Conservation (phyloP, 2,113 vertebrate genomes). For the Sardina pilchardus region DNA sequence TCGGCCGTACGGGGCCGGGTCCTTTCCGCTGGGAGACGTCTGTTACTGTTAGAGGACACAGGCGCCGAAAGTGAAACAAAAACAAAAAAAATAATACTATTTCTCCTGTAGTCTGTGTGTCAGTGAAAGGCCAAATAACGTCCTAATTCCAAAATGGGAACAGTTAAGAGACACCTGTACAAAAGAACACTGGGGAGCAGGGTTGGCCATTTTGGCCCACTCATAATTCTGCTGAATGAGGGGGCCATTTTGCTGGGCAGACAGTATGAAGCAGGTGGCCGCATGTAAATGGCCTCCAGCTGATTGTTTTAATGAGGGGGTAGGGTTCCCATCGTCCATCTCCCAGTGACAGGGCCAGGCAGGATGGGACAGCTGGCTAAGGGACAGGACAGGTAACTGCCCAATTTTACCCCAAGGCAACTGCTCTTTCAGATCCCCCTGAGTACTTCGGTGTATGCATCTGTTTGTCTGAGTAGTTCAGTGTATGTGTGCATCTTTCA, state of each 20-base stretch:
- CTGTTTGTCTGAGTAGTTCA: not conserved
- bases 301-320: not conserved
- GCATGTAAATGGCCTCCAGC: not conserved
- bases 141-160: not conserved
- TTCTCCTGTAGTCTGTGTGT: not conserved
- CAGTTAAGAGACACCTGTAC: too few relatives aligned
- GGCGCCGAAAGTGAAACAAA: not conserved
- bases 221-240: not conserved
- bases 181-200: not conserved
- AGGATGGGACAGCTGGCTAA: not conserved
- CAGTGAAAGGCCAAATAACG: not conserved
- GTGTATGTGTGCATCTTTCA: not conserved
- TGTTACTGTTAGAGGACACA: not conserved
- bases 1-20: not conserved
- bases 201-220: not conserved
- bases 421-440: not conserved
- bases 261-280: not conserved
- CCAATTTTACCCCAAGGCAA: not conserved
- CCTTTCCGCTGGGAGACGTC: not conserved
- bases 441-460: not conserved
- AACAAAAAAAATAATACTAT: not conserved
- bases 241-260: not conserved
- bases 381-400: not conserved
- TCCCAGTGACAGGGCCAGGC: not conserved
- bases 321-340: not conserved